These are phyloP conservation scores for Rhinolophus ferrumequinum DNA, from an alignment of 2,113 vertebrate species.

Conservation along the genomic window DNA sequence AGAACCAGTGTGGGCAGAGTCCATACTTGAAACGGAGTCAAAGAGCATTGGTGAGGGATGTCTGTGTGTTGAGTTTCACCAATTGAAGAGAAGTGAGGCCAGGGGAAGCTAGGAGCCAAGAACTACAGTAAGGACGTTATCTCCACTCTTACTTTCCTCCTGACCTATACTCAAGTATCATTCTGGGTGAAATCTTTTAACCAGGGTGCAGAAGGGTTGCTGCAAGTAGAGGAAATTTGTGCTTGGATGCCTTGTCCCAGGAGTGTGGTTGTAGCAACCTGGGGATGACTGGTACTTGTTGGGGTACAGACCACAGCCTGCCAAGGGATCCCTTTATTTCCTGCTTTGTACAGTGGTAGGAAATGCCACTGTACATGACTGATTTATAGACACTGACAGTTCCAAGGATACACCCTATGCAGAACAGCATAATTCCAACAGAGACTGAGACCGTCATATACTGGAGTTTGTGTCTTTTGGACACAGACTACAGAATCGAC, in stretches of 20 bases:
- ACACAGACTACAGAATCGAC: not conserved
- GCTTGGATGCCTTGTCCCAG: not conserved
- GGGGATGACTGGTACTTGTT: not conserved
- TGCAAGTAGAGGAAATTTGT: not conserved
- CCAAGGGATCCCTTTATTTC: not conserved
- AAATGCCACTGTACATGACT: not conserved
- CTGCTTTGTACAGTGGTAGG: not conserved
- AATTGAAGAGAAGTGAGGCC: not conserved
- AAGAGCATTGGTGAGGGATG: not conserved
- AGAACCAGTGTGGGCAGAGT: conserved; percentile 25
- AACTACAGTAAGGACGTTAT: not conserved
- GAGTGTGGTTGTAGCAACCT: not conserved
- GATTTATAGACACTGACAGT: not conserved
- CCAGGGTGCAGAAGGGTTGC: not conserved
- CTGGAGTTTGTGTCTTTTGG: not conserved
- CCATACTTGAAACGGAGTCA: not conserved
- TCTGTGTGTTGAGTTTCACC: not conserved
- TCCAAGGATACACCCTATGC: not conserved
- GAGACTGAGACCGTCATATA: not conserved
- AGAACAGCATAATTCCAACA: not conserved
- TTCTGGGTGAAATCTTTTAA: not conserved
- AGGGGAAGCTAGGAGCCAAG: too few relatives aligned
- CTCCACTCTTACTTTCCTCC: not conserved
- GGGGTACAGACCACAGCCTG: not conserved
- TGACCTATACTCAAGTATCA: not conserved